These are phyloP conservation scores for Malacosoma neustria DNA, from an alignment of 2,888 invertebrate genomes.

Conservation along the genomic window DNA sequence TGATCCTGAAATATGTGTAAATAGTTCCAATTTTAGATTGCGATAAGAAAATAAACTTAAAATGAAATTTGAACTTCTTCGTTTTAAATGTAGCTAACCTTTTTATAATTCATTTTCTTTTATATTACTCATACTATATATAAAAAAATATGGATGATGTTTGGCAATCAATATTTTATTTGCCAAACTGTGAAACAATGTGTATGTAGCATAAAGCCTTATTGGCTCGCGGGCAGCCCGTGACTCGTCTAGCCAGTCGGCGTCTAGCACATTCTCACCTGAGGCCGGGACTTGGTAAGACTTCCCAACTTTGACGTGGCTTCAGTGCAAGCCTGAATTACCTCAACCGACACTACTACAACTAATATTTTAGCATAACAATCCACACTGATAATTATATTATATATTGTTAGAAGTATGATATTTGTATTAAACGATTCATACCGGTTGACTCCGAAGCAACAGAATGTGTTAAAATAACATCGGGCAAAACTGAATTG, in stretches of 20 bases:
- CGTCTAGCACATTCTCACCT: slow-evolving; percentile 74
- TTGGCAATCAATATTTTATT: slow-evolving; percentile 5
- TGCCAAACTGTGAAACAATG: slow-evolving; percentile 15
- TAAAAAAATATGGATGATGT: background rate
- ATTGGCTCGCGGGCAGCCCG: slow-evolving; percentile 57
- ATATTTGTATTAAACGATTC: too few relatives aligned
- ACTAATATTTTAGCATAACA: slow-evolving; percentile 1
- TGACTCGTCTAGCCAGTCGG: slow-evolving; percentile 54
- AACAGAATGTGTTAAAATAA: too few relatives aligned
- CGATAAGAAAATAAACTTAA: too few relatives aligned
- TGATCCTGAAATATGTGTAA: too few relatives aligned
- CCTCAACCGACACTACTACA: slow-evolving; percentile 42
- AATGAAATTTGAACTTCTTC: too few relatives aligned
- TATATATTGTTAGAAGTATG: too few relatives aligned
- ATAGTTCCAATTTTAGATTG: too few relatives aligned
- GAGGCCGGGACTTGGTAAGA: slow-evolving; percentile 65
- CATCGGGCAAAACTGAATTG: too few relatives aligned
- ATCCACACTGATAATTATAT: slow-evolving; percentile 12
- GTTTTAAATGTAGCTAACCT: too few relatives aligned
- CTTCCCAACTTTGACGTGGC: slow-evolving; percentile 66
- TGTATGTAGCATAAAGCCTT: slow-evolving; percentile 36
- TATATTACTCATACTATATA: background rate
- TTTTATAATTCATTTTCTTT: too few relatives aligned
- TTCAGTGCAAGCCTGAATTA: slow-evolving; percentile 44
- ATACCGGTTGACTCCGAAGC: too few relatives aligned